Base-by-base conservation (phyloP, 2,888 invertebrate species). In the Craniophora ligustri region DNA sequence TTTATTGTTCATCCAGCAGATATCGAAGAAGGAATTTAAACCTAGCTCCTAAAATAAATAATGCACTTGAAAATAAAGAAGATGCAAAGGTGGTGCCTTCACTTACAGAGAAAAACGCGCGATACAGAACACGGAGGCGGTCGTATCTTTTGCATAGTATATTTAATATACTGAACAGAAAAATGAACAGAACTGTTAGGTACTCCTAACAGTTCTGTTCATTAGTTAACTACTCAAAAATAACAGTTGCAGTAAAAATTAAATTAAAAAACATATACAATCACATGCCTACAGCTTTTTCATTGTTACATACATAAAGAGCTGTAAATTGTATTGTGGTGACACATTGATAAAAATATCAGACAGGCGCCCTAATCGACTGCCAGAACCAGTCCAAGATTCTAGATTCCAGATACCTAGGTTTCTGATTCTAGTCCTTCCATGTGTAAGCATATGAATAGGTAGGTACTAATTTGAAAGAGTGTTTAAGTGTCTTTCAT, bases 131-230 rank as follows among this genome's bases (percentile, higher is more conserved):
- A 1, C 75, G 82, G 11, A 78, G 82, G 50, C 75, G 80, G 51
- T 79, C 83, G 0, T 81, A 83, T 56, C 49, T 84, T 2, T 66
- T 88, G n/a, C 78, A 81, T 35, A 82, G 78, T 63, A 79, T 89
- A 68, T 81, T 87, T 30, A 76, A 78, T 36, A 57, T 87, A 35
- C 67, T 88, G n/a, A 87, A 87, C 49, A 82, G 78, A 61, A 84
- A 82, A 68, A 67, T 79, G 40, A 65, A 68, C 6, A 76, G 61
- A 59, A 60, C 63, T 6, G n/a, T n/a, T n/a, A n/a, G n/a, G n/a
- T n/a, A n/a, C n/a, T n/a, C n/a, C n/a, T n/a, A n/a, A n/a, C n/a
- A n/a, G n/a, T n/a, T n/a, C n/a, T n/a, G n/a, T n/a, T n/a, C n/a
- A n/a, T n/a, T n/a, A n/a, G n/a, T n/a, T n/a, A n/a, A 51, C 45